Evolutionary conservation across 2,797 vertebrate genomes (phyloP).

Genomic region (Columba guinea): DNA sequence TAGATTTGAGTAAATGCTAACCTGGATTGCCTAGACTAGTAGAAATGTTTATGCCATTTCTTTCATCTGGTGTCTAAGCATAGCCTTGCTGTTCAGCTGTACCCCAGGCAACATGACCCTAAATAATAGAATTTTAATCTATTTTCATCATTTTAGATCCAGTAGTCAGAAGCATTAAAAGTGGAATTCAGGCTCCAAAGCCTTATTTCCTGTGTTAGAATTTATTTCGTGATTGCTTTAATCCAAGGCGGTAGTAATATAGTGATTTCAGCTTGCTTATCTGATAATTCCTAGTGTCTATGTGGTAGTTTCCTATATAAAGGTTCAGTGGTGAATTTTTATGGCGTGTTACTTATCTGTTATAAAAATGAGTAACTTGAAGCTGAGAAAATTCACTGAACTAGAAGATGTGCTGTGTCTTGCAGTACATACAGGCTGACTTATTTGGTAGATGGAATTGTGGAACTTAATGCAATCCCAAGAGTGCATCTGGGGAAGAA

Average conservation of each 20-base stretch:
- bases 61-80: background rate
- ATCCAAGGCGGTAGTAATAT: background rate
- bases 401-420: background rate
- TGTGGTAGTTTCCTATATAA: background rate
- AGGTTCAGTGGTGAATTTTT: background rate
- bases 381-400: background rate
- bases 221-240: background rate
- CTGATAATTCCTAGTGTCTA: background rate
- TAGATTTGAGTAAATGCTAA: background rate
- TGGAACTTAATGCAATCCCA: background rate
- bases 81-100: background rate
- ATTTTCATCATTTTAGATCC: background rate
- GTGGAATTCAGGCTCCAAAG: background rate
- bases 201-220: background rate
- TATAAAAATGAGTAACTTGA: background rate
- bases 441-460: background rate
- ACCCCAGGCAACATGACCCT: background rate
- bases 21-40: background rate
- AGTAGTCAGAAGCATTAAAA: background rate
- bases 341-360: background rate
- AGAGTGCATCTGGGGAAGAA: background rate
- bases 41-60: background rate
- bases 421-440: background rate
- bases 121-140: background rate
- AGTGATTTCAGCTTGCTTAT: background rate